phyloP scores from a whole-genome alignment of 2,113 vertebrate genomes.

The Nipponia nippon region DNA sequence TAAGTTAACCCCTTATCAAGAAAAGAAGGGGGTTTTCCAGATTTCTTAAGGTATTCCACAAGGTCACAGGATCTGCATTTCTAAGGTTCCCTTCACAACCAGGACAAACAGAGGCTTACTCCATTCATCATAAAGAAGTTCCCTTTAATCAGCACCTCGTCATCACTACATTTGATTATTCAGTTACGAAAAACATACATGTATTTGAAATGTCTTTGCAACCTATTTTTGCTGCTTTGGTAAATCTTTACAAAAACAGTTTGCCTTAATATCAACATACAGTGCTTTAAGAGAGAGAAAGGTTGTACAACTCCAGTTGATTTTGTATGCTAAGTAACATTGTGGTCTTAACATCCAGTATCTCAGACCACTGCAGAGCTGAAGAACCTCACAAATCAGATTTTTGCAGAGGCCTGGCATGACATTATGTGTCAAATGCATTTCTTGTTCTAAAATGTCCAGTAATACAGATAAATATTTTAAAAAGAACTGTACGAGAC shows the following conservation, averaged over 20 bases:
- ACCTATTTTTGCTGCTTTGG: background rate
- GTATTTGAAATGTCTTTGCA: background rate
- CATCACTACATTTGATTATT: background rate
- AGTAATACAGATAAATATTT: background rate
- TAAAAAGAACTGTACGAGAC: background rate
- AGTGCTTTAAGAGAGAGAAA: background rate
- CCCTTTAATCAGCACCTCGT: background rate
- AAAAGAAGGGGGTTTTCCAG: background rate
- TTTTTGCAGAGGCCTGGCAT: background rate
- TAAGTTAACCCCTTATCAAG: background rate
- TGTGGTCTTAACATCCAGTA: background rate
- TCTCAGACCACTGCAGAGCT: background rate
- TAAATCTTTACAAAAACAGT: background rate
- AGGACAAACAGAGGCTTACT: background rate
- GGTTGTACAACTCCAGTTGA: too few relatives aligned
- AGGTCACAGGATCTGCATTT: background rate
- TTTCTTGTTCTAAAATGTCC: background rate
- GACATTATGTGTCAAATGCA: background rate
- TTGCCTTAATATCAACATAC: background rate
- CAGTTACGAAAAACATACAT: background rate
- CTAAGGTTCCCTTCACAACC: background rate
- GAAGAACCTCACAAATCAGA: background rate
- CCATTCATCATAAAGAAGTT: background rate
- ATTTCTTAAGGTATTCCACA: background rate
- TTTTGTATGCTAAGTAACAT: background rate